These are phyloP conservation scores for Halesus radiatus DNA, from an alignment of 1,140 invertebrate species.

Conservation along the genomic window DNA sequence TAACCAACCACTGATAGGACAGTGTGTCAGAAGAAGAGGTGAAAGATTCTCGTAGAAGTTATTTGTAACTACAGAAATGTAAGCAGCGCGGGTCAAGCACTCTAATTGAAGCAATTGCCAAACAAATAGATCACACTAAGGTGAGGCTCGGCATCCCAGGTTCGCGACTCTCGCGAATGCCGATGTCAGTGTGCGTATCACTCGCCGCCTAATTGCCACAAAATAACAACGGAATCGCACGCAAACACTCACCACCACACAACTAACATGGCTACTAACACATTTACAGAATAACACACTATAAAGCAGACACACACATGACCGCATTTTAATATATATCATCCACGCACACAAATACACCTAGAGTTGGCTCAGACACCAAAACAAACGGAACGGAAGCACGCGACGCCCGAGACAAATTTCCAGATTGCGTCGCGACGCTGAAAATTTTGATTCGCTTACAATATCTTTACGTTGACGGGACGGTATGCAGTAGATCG, in stretches of 20 bases:
- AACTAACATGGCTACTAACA: too few relatives aligned
- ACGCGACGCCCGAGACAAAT: slow-evolving; percentile 35
- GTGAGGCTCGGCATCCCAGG: slow-evolving; percentile 10
- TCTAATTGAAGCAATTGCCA: not conserved
- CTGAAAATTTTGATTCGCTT: not conserved
- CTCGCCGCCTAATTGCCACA: slow-evolving; percentile 56
- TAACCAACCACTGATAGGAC: too few relatives aligned
- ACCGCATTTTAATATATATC: not conserved
- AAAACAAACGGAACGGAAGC: not conserved
- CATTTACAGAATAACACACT: too few relatives aligned
- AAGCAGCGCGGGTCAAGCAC: not conserved
- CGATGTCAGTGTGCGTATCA: slow-evolving; percentile 50
- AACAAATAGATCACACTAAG: slow-evolving; percentile 20
- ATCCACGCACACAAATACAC: not conserved
- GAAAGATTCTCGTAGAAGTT: too few relatives aligned
- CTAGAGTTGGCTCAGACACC: not conserved
- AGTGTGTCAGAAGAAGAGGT: too few relatives aligned
- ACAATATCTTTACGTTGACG: not conserved
- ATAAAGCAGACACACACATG: not conserved
- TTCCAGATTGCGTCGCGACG: slow-evolving; percentile 18
- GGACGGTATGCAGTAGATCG: too few relatives aligned
- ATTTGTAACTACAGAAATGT: too few relatives aligned
- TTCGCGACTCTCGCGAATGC: slow-evolving; percentile 38
- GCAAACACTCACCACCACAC: slow-evolving; percentile 4
- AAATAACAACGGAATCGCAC: slow-evolving; percentile 41